Evolutionary conservation across 2,888 invertebrate species (phyloP).

Genomic region (Pandemis cinnamomeana): DNA sequence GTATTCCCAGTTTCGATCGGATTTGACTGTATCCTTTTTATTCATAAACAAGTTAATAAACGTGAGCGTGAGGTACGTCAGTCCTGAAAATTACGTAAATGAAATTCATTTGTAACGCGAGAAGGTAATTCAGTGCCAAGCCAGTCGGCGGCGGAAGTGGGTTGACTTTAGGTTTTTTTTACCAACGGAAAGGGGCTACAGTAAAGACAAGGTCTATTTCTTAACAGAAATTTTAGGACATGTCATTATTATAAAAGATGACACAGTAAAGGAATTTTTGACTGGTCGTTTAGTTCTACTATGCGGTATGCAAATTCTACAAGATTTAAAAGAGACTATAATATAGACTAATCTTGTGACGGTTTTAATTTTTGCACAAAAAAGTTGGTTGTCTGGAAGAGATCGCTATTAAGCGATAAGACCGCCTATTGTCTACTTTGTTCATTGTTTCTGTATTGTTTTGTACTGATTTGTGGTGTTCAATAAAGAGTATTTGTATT

Average conservation of each 20-base stretch:
- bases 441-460: too few relatives aligned
- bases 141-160: slow-evolving; percentile 20
- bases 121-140: slow-evolving; percentile 30
- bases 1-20: background rate
- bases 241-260: background rate
- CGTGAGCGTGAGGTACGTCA: slow-evolving; percentile 8
- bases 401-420: too few relatives aligned
- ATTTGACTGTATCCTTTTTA: background rate
- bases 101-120: slow-evolving; percentile 29
- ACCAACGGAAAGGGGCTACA: background rate
- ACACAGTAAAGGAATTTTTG: background rate
- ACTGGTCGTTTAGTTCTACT: too few relatives aligned
- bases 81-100: slow-evolving; percentile 18
- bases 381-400: too few relatives aligned
- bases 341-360: too few relatives aligned
- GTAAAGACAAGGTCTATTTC: background rate
- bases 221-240: background rate
- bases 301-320: too few relatives aligned
- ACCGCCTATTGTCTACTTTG: too few relatives aligned
- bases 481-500: too few relatives aligned
- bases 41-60: background rate
- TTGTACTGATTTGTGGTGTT: too few relatives aligned
- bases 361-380: too few relatives aligned
- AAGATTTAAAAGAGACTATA: too few relatives aligned
- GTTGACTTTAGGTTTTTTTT: slow-evolving; percentile 11